Evolutionary conservation across 2,113 vertebrate genomes (phyloP), one percentile per base, ranked within the genome.

Genomic region (Synchiropus splendidus): DNA sequence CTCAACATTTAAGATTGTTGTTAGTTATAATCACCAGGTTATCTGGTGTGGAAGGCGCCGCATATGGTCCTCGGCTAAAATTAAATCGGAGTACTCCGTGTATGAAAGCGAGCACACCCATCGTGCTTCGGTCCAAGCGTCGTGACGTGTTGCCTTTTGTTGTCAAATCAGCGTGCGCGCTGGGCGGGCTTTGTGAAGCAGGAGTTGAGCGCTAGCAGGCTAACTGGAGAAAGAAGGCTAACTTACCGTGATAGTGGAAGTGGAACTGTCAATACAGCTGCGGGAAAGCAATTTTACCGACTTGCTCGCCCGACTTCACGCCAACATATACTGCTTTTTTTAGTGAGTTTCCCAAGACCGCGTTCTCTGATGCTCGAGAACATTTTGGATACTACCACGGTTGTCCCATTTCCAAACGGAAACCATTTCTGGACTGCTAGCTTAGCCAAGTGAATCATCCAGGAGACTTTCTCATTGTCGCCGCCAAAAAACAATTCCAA

Each of bases 351-450:
- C 21, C 21, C 8, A 31, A 63, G 46, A 61, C 27, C 41, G 64
- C 54, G 70, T 72, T 74, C 69, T 68, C 72, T 65, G 67, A 80
- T 81, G 75, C 64, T 61, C 63, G 74, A 61, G 63, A 70, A 60
- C 61, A 64, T 68, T 75, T 77, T 70, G 80, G 82, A 83, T 79
- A 75, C 72, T 72, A 70, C 61, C 72, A 36, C 77, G 77, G 70
- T 73, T 84, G 80, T 80, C 77, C 77, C 75, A 54, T 70, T 81
- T 75, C 75, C 73, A 78, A 83, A 79, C 77, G 74, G 80, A 78
- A 79, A 78, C 70, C 74, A 60, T 75, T 71, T 76, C 68, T 76
- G 78, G 74, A 80, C 63, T 67, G 64, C 78, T 79, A 76, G 75
- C 73, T 73, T 47, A 58, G 68, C 67, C 65, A 61, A 64, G 57